Evolutionary conservation across 2,113 vertebrate species (phyloP).

Genomic region (Athene noctua): DNA sequence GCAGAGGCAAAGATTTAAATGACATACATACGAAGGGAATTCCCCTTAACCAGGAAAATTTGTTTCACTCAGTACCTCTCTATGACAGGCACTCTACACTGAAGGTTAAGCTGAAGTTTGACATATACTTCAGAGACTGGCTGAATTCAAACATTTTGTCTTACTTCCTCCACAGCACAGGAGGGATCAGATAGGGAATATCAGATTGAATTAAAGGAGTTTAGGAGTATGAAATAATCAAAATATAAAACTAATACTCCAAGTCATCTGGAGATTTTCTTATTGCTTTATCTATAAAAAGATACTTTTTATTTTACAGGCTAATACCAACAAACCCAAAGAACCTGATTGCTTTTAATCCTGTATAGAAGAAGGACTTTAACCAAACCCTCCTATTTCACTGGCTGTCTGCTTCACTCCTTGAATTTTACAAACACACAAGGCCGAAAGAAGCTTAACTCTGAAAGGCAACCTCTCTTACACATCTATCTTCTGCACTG

Average conservation of each 20-base stretch:
- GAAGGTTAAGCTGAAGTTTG: background rate
- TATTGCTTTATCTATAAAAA: background rate
- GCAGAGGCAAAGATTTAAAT: background rate
- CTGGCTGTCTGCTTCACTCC: background rate
- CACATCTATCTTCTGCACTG: background rate
- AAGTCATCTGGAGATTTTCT: background rate
- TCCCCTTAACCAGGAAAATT: background rate
- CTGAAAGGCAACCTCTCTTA: background rate
- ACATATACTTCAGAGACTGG: background rate
- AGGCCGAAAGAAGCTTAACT: background rate
- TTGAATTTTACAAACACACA: background rate
- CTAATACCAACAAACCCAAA: background rate
- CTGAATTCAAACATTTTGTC: background rate
- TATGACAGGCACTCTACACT: fast-evolving
- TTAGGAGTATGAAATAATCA: background rate
- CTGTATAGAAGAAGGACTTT: background rate
- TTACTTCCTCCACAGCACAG: background rate
- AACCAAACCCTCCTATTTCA: background rate
- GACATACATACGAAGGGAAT: background rate
- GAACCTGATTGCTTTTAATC: background rate
- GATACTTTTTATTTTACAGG: background rate
- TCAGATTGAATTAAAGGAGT: background rate
- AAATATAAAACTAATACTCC: background rate
- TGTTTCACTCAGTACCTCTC: background rate
- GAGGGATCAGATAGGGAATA: background rate